Conservation (phyloP, 2,888 invertebrate species). For the Tipula vernalis region DNA sequence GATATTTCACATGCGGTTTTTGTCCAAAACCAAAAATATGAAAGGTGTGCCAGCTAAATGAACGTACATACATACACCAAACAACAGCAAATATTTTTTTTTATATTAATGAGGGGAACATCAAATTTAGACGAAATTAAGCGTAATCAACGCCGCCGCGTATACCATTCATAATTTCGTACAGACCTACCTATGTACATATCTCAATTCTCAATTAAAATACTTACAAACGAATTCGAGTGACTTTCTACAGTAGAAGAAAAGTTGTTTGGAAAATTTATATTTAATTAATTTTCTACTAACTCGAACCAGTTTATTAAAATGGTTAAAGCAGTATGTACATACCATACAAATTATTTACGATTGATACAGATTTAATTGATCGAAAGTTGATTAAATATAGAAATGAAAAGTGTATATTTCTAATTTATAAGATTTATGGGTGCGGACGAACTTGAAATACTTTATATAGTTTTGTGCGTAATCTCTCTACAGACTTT, state of each 20-base stretch:
- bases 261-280: neutral
- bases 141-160: neutral
- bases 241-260: neutral
- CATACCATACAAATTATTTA: neutral
- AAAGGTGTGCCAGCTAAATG: neutral
- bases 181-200: neutral
- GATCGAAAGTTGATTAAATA: neutral
- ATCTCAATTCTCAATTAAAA: neutral
- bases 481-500: neutral
- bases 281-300: neutral
- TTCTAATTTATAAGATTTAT: neutral
- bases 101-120: neutral
- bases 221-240: neutral
- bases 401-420: neutral
- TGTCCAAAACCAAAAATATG: neutral
- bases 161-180: too few relatives aligned
- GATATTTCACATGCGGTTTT: neutral
- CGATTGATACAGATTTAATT: neutral
- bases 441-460: neutral
- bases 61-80: neutral
- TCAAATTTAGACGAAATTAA: neutral
- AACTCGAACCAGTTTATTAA: neutral
- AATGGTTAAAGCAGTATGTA: neutral
- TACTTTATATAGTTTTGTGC: neutral
- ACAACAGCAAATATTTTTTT: neutral